These are phyloP conservation scores for Macrochelys suwanniensis DNA, from an alignment of 2,797 vertebrate species.

Conservation along the genomic window DNA sequence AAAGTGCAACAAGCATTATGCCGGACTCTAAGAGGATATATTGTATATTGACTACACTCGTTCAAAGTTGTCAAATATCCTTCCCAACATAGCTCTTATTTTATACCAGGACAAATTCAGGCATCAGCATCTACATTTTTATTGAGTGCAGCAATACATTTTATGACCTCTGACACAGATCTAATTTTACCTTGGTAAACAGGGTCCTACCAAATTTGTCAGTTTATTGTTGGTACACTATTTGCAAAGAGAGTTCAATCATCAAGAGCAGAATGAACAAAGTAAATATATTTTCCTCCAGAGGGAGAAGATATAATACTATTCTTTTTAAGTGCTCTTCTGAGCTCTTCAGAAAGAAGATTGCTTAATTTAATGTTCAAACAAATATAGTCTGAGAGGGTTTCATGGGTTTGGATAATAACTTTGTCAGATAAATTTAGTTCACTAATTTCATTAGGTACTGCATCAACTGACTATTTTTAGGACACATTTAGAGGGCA, in stretches of 20 bases:
- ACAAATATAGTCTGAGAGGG: constrained; percentile 20
- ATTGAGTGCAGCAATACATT: background rate
- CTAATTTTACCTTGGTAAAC: constrained; percentile 15
- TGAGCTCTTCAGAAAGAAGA: background rate
- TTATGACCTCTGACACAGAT: background rate
- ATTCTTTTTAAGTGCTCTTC: background rate
- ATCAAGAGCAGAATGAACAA: background rate
- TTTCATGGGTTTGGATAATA: background rate
- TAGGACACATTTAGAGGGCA: constrained; percentile 37
- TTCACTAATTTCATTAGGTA: constrained; percentile 59
- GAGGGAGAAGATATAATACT: background rate
- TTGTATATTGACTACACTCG: background rate
- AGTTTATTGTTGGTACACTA: background rate
- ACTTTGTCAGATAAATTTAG: constrained; percentile 54
- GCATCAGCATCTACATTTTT: background rate
- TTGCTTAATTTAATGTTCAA: constrained; percentile 38
- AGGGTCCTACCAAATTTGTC: background rate
- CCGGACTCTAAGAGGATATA: background rate
- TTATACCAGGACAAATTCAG: background rate
- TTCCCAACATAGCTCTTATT: background rate
- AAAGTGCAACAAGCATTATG: background rate
- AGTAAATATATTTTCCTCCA: background rate
- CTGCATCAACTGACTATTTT: background rate
- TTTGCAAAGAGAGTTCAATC: background rate
- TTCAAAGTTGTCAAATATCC: background rate